Conservation (phyloP, 2,113 vertebrate genomes). For the Trematomus loennbergii region DNA sequence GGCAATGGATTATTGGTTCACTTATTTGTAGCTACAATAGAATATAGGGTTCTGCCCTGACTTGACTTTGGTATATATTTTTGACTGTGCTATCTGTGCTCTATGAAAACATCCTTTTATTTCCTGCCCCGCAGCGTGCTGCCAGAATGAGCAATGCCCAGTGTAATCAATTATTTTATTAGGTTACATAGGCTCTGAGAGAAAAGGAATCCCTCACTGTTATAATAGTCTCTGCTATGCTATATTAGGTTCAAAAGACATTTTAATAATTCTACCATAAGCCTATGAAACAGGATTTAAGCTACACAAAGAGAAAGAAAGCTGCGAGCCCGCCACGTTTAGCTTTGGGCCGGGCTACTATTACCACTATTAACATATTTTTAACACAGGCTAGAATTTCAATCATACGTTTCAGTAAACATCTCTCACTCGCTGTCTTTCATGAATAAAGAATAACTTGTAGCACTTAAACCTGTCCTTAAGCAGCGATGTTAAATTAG, state of each 20-base stretch:
- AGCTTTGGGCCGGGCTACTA: not conserved
- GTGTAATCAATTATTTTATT: constrained; percentile 64
- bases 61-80: constrained; percentile 7
- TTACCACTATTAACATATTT: not conserved
- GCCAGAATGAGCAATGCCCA: constrained; percentile 42
- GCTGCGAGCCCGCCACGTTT: not conserved
- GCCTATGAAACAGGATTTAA: constrained; percentile 47
- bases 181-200: constrained; percentile 53
- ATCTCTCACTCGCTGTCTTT: constrained; percentile 10
- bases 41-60: constrained; percentile 31
- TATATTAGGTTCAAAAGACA: constrained; percentile 36
- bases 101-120: constrained; percentile 46
- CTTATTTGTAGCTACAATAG: constrained; percentile 12
- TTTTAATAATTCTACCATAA: constrained; percentile 44
- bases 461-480: constrained; percentile 53
- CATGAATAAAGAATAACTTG: constrained; percentile 51
- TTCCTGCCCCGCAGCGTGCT: constrained; percentile 37
- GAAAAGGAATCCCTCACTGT: constrained; percentile 41
- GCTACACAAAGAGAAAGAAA: constrained; percentile 29
- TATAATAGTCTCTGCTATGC: constrained; percentile 41
- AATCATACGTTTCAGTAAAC: constrained; percentile 34
- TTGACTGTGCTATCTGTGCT: not conserved
- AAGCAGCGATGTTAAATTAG: constrained; percentile 53
- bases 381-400: not conserved
- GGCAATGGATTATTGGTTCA: constrained; percentile 12